phyloP scores from a whole-genome alignment of 2,888 invertebrate species.

The Cylindroiulus punctatus region DNA sequence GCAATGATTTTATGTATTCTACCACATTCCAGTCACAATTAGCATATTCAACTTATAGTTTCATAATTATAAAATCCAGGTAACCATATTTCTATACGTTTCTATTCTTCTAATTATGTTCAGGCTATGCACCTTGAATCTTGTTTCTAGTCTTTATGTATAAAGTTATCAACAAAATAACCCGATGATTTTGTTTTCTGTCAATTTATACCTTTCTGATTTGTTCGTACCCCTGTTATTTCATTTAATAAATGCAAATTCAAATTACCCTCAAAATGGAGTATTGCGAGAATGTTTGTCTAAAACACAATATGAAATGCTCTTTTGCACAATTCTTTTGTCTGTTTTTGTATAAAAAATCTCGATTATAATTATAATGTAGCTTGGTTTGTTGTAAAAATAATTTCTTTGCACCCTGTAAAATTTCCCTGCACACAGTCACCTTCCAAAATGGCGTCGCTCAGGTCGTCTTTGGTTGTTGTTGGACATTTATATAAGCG shows the following conservation, averaged over 20 bases:
- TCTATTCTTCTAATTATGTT: constrained; percentile 21
- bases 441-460: neutral
- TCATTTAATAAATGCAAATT: no score
- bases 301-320: no score
- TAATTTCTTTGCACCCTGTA: neutral
- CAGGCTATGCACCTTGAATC: neutral
- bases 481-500: neutral
- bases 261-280: no score
- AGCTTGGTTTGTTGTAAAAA: neutral
- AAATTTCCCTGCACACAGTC: neutral
- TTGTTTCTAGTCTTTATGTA: constrained; percentile 27
- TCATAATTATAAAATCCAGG: no score
- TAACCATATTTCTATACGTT: no score
- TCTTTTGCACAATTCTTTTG: no score
- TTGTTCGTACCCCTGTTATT: no score
- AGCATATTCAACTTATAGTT: neutral
- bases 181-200: neutral
- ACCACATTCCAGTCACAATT: neutral
- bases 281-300: no score
- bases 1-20: neutral
- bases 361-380: no score
- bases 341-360: no score
- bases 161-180: neutral
- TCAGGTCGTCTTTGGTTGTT: neutral
- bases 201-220: neutral